Base-by-base conservation (phyloP, 2,797 vertebrate genomes). In the Thamnophis elegans region DNA sequence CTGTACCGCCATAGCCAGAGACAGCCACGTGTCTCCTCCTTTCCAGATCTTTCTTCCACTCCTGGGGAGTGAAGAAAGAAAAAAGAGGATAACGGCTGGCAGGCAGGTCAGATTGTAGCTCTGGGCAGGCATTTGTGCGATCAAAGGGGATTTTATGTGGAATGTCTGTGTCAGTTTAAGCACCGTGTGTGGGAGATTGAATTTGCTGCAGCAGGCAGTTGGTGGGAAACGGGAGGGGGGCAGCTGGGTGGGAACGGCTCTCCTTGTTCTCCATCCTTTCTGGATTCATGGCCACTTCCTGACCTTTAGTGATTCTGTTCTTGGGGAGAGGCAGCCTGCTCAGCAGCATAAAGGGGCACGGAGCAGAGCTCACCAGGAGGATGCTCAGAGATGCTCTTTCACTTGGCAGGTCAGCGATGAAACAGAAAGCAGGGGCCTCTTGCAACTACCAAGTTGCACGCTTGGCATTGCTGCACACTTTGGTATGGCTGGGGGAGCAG, bases 81-180 rank as follows among this genome's bases (percentile, higher is more conserved):
- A 93, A 88, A 85, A 88, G 85, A 87, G 32, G 12, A 55, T 88
- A 88, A 59, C n/a, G 86, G 86, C 86, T 93, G 90, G 68, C 90
- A 85, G 92, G 92, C 92, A 85, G 92, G 92, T 93, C 87, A 91
- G 87, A 89, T 25, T 89, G 65, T 91, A 85, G 90, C 90, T 93
- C 68, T 93, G 92, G 92, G 68, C 90, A 91, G 90, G 92, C 92
- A 85, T 91, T 93, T 93, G 90, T 91, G 90, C 26, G 58, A 91
- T 89, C 92, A 93, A 91, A 93, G 92, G 90, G 92, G 90, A 93
- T 93, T 93, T 93, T 89, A 87, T 93, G 92, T 93, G 92, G 92
- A 93, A 93, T 93, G 92, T 91, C 92, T 91, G 90, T 91, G 92
- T 93, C 92, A 89, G 92, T 90, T 93, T 91, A 93, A 91, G 90